Evolutionary conservation across 2,113 vertebrate species (phyloP).

Genomic region (Cyprinodon variegatus): DNA sequence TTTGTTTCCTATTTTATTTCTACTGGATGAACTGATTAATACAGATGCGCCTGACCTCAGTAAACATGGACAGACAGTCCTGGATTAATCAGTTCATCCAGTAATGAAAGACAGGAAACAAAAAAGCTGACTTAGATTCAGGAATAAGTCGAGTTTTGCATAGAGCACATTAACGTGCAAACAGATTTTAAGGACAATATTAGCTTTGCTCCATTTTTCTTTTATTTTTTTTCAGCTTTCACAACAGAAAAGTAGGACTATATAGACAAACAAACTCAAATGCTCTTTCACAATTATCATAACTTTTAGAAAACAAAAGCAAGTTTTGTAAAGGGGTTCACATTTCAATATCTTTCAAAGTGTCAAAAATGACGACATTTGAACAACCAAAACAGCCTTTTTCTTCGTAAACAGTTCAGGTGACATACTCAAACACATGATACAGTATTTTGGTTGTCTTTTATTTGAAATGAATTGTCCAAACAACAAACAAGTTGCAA

Average conservation of each 20-base stretch:
- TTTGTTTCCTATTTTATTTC: too few relatives aligned
- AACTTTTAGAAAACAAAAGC: slow-evolving; percentile 4
- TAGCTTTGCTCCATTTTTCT: slow-evolving; percentile 5
- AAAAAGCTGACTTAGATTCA: too few relatives aligned
- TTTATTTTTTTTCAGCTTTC: slow-evolving; percentile 23
- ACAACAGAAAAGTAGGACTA: slow-evolving; percentile 7
- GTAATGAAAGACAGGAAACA: too few relatives aligned
- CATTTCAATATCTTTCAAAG: slow-evolving; percentile 21
- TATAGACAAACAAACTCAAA: slow-evolving; percentile 6
- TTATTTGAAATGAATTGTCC: neutral
- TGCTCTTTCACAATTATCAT: neutral
- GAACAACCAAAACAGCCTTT: neutral
- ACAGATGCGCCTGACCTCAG: too few relatives aligned
- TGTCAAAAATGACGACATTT: neutral
- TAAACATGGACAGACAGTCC: too few relatives aligned
- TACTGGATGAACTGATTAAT: too few relatives aligned
- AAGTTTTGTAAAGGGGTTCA: slow-evolving; percentile 32
- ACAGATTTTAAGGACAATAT: neutral
- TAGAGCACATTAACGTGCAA: neutral
- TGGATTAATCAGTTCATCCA: too few relatives aligned
- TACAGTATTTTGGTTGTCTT: neutral
- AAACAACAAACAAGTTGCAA: neutral
- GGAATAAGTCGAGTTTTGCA: too few relatives aligned
- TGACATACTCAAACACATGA: neutral
- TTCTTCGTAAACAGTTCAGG: neutral